Evolutionary conservation across 2,797 vertebrate genomes (phyloP), one percentile per base, ranked within the genome.

Genomic region (Sebastes taczanowskii): DNA sequence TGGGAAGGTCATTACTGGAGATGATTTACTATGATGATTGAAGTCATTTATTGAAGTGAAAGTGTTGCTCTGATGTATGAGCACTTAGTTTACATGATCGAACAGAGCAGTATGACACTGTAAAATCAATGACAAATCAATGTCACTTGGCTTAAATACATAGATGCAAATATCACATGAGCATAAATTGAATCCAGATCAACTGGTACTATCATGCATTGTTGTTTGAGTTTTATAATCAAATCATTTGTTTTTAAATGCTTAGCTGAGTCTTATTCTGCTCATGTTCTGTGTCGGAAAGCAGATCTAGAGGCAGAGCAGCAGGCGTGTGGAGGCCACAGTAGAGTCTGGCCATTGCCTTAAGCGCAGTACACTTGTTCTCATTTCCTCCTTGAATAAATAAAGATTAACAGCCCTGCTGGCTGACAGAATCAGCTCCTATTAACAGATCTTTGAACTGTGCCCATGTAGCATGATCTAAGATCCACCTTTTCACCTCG

Each of bases 301-400:
- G 66, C 52, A 65, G 59, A 63, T 75, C 62, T 63, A 11, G 73
- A 81, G 70, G 84, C 72, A 52, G 67, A 74, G 76, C 69, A 81
- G 67, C 72, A 71, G 71, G 73, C 72, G 18, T 35, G 67, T 16
- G 20, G 34, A 80, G 83, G 73, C 71, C 74, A 32, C 58, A 81
- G 74, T 35, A 29, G 32, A 82, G 78, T 73, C 73, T 82, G 85
- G 77, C 60, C 71, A 49, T 88, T 75, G 89, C 88, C 91, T 82
- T 75, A 66, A 85, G 92, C 87, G 53, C 73, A 53, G 29, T 9
- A 16, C 84, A 77, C 73, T 89, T 87, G 89, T 78, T 93, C 89
- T 92, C 79, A 91, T 94, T 93, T 91, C 90, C 90, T 91, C 78
- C 77, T 86, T 93, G 74, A 92, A 93, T 93, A 89, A 92, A 92